Conservation (phyloP, 1,140 invertebrate species). For the Nephila pilipes region DNA sequence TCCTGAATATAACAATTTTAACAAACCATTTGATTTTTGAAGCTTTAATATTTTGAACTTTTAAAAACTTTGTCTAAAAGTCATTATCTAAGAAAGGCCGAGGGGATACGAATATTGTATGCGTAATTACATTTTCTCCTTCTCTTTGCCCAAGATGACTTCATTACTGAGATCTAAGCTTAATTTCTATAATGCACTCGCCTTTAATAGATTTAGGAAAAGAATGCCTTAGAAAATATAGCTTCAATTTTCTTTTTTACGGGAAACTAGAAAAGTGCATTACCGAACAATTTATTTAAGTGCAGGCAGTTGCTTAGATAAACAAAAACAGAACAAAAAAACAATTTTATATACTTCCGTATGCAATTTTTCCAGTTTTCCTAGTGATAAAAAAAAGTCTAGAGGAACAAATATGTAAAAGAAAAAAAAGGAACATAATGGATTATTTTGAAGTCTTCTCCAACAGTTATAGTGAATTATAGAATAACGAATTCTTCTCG, state of each 20-base stretch:
- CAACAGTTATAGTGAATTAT: constrained; percentile 34
- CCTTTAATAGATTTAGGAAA: constrained; percentile 38
- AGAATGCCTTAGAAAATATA: constrained; percentile 27
- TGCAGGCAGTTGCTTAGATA: constrained; percentile 51
- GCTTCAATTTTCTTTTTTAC: not conserved
- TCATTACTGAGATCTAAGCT: constrained; percentile 1
- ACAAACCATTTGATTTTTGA: not conserved
- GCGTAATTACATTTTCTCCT: constrained; percentile 6
- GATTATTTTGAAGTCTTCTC: constrained; percentile 61
- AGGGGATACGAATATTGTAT: not conserved
- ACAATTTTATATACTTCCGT: constrained; percentile 52
- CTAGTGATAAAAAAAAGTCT: not conserved
- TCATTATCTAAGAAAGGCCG: not conserved
- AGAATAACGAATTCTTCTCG: constrained; percentile 40
- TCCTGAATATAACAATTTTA: too few relatives aligned
- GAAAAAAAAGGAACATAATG: constrained; percentile 43
- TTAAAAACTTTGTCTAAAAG: not conserved
- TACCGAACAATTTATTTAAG: constrained; percentile 63
- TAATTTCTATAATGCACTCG: constrained; percentile 46
- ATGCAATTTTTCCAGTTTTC: constrained; percentile 61
- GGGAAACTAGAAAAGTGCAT: not conserved
- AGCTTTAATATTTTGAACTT: not conserved
- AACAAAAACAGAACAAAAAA: constrained; percentile 38
- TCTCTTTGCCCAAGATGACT: not conserved
- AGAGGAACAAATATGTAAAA: constrained; percentile 50